Evolutionary conservation across 2,113 vertebrate species (phyloP).

Genomic region (Choloepus hoffmanni): DNA sequence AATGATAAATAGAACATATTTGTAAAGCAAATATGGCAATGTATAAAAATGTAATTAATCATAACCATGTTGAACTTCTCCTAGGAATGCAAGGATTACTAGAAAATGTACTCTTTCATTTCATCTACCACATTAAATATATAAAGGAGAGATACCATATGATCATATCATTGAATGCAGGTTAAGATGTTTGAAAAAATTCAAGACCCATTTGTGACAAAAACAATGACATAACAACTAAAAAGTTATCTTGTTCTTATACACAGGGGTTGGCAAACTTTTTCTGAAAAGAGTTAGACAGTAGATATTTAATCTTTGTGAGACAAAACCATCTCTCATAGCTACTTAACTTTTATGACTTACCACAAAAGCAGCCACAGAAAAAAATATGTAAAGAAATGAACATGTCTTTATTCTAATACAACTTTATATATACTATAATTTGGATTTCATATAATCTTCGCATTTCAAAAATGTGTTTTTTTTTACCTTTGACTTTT

Average conservation of each 20-base stretch:
- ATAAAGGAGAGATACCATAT: neutral
- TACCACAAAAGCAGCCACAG: neutral
- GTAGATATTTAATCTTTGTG: neutral
- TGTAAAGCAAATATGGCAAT: neutral
- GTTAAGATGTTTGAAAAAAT: neutral
- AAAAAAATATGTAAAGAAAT: neutral
- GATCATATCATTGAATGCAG: neutral
- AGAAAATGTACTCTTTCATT: neutral
- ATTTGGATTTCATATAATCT: neutral
- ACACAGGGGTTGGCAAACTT: neutral
- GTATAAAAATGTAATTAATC: neutral
- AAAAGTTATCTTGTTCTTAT: neutral
- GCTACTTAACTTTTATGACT: neutral
- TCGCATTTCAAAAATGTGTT: no score
- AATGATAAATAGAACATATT: neutral
- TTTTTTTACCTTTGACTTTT: neutral
- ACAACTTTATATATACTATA: neutral
- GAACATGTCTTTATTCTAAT: neutral
- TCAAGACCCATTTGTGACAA: neutral
- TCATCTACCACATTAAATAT: neutral
- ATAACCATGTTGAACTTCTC: neutral
- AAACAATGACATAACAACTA: neutral
- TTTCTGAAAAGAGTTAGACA: neutral
- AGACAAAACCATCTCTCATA: neutral
- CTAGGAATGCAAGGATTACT: neutral